phyloP scores from a whole-genome alignment of 2,113 vertebrate genomes.

The Motacilla alba region DNA sequence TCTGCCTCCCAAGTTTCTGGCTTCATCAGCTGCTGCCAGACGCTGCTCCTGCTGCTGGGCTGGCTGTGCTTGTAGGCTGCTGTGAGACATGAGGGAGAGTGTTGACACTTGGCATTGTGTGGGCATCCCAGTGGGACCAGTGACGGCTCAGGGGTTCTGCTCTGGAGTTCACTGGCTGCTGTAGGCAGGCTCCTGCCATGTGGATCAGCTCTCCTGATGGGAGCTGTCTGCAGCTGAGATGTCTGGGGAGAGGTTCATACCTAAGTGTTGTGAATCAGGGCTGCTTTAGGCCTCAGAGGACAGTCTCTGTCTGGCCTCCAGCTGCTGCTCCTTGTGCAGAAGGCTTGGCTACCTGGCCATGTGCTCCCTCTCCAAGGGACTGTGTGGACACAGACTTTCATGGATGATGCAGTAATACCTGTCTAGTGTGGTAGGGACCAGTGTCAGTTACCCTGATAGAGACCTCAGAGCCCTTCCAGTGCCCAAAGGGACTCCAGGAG shows the following conservation, averaged over 20 bases:
- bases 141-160: not conserved
- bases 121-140: not conserved
- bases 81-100: not conserved
- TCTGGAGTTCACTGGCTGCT: not conserved
- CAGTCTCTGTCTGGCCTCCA: constrained; percentile 13
- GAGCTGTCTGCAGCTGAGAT: not conserved
- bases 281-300: not conserved
- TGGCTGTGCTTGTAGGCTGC: not conserved
- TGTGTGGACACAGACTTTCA: not conserved
- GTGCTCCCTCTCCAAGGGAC: not conserved
- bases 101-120: not conserved
- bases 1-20: constrained; percentile 29
- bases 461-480: not conserved
- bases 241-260: not conserved
- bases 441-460: not conserved
- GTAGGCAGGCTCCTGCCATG: not conserved
- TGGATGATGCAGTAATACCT: not conserved
- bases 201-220: not conserved
- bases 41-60: not conserved
- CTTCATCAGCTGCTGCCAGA: not conserved
- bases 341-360: not conserved
- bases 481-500: not conserved
- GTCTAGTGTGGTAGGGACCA: not conserved
- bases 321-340: constrained; percentile 21
- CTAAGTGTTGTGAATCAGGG: not conserved